These are phyloP conservation scores for Forbesichthys papilliferus DNA, from an alignment of 2,113 vertebrate species.

Conservation along the genomic window DNA sequence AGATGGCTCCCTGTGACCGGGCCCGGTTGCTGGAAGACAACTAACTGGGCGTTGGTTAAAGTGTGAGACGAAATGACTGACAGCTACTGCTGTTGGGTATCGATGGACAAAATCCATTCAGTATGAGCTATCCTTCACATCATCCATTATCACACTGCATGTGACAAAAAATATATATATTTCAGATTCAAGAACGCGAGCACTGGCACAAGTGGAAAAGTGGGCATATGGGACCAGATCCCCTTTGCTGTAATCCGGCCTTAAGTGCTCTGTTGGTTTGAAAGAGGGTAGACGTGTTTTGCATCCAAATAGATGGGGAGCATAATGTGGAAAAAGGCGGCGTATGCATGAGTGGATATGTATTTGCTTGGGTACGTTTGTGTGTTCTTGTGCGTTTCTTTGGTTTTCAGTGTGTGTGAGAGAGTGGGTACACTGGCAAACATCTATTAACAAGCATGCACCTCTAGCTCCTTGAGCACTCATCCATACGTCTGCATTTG, in stretches of 20 bases:
- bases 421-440: neutral
- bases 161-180: constrained; percentile 30
- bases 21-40: constrained; percentile 32
- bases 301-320: neutral
- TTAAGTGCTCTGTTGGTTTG: constrained; percentile 20
- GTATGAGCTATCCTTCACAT: constrained; percentile 46
- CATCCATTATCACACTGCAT: constrained; percentile 49
- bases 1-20: constrained; percentile 50
- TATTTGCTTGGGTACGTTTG: neutral
- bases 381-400: too few species aligned
- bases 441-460: neutral
- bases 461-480: constrained; percentile 12
- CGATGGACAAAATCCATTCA: constrained; percentile 30
- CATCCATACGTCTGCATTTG: constrained; percentile 10
- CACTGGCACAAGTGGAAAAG: constrained; percentile 54
- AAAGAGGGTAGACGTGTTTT: constrained; percentile 5
- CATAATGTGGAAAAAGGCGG: neutral
- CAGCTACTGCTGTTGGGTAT: constrained; percentile 57
- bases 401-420: neutral
- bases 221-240: constrained; percentile 32
- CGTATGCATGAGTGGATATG: neutral
- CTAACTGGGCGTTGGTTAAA: constrained; percentile 45
- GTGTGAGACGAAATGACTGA: constrained; percentile 58
- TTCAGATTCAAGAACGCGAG: constrained; percentile 54
- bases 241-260: constrained; percentile 26